Evolutionary conservation across 2,113 vertebrate genomes (phyloP).

Genomic region (Oreotragus oreotragus): DNA sequence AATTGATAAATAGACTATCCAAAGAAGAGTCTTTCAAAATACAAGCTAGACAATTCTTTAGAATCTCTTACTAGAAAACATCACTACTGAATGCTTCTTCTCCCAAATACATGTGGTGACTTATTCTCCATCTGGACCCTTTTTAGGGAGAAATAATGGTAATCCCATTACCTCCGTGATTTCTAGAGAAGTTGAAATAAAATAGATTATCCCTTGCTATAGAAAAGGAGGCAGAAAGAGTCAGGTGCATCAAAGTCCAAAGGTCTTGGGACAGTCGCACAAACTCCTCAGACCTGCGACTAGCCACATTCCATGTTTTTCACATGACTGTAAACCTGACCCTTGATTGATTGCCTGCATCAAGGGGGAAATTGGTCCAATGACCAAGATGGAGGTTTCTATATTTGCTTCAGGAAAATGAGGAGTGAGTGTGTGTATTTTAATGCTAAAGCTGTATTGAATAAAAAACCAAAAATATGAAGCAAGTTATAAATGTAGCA

Average conservation of each 20-base stretch:
- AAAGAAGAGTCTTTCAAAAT: not conserved
- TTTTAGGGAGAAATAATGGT: not conserved
- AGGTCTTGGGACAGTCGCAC: not conserved
- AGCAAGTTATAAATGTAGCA: slow-evolving; percentile 38
- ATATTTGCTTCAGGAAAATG: slow-evolving; percentile 31
- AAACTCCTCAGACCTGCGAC: not conserved
- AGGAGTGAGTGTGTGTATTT: not conserved
- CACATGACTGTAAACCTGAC: not conserved
- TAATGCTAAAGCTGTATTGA: slow-evolving; percentile 35
- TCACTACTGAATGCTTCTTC: not conserved
- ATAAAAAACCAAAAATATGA: slow-evolving; percentile 16
- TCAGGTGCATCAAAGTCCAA: not conserved
- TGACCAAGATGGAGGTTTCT: slow-evolving; percentile 23
- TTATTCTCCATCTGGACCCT: not conserved
- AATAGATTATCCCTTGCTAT: not conserved
- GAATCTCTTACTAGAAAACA: not conserved
- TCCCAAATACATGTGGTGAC: not conserved
- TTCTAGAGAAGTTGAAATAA: not conserved
- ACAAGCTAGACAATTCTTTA: not conserved
- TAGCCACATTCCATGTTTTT: not conserved
- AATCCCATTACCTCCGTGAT: not conserved
- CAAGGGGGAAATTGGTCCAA: not conserved
- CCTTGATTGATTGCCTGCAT: not conserved
- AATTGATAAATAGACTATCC: not conserved
- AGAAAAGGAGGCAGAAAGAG: not conserved